phyloP scores from a whole-genome alignment of 2,888 invertebrate genomes.

The Erebia palarica region DNA sequence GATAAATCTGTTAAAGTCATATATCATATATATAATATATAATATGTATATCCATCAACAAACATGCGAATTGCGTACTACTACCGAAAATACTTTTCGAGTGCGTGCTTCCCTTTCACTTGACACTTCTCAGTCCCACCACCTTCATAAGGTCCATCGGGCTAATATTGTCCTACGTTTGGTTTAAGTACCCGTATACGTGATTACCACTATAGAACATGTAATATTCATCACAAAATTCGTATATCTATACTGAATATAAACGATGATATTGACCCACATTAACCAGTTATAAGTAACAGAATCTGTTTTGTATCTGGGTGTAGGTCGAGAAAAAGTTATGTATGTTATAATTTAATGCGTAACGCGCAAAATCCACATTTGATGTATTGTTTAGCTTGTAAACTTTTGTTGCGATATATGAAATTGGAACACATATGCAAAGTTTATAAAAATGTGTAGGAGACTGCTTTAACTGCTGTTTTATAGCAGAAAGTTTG shows the following conservation, averaged over 20 bases:
- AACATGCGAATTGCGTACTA: too few relatives aligned
- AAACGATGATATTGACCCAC: neutral
- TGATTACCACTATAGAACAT: too few relatives aligned
- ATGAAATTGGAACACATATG: constrained; percentile 12
- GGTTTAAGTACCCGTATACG: too few relatives aligned
- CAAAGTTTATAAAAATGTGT: constrained; percentile 14
- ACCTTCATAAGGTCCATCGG: too few relatives aligned
- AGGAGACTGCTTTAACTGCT: constrained; percentile 6
- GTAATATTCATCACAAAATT: neutral
- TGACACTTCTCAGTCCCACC: too few relatives aligned
- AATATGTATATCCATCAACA: too few relatives aligned
- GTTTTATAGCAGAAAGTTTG: constrained; percentile 16
- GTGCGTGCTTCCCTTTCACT: too few relatives aligned
- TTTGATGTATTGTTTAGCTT: neutral
- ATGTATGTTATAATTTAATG: neutral
- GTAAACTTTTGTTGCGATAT: constrained; percentile 1
- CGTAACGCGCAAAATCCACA: constrained; percentile 6
- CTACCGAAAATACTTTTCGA: too few relatives aligned
- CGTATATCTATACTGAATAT: neutral
- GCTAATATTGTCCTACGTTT: too few relatives aligned
- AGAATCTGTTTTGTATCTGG: neutral
- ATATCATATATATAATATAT: too few relatives aligned
- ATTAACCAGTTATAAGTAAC: neutral
- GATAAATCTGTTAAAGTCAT: too few relatives aligned
- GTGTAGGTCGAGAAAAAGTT: constrained; percentile 6